A percentile compares a stretch with the other conserved stretches of the same genome.
phyloP scores from a whole-genome alignment of 2,797 vertebrate species.

The Etheostoma perlongum region DNA sequence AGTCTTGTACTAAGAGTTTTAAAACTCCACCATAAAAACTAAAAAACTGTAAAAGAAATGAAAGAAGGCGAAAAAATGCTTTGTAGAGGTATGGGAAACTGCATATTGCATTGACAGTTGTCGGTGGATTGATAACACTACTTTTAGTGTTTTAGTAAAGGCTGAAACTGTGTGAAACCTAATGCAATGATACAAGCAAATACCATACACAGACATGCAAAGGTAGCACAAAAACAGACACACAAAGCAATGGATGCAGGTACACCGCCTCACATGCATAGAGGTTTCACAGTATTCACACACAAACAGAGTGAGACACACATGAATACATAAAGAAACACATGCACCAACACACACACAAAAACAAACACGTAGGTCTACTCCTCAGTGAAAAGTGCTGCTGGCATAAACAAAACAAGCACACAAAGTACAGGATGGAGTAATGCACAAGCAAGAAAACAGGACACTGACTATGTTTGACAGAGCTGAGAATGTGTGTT shows the following conservation, averaged over 20 bases:
- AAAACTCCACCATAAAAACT: no score
- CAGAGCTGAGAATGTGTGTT: constrained; percentile 45
- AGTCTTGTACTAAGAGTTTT: no score
- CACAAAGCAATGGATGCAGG: not conserved
- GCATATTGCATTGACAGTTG: no score
- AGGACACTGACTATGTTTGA: constrained; percentile 69
- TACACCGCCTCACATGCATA: not conserved
- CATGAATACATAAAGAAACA: constrained; percentile 1
- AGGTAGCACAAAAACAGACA: not conserved
- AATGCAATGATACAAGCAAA: not conserved
- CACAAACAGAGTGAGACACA: not conserved
- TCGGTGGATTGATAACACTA: not conserved
- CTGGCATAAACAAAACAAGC: constrained; percentile 75
- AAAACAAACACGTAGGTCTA: constrained; percentile 24
- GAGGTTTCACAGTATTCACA: not conserved
- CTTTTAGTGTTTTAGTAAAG: not conserved
- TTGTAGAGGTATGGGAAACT: not conserved
- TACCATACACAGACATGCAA: not conserved
- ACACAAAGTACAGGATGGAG: constrained; percentile 56
- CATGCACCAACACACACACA: constrained; percentile 15
- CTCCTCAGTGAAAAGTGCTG: constrained; percentile 61
- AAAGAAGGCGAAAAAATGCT: not conserved
- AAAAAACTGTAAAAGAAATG: not conserved
- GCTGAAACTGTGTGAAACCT: not conserved
- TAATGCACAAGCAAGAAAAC: constrained; percentile 59